Base-by-base conservation (phyloP, 1,140 invertebrate species). In the Paralvinella palmiformis region DNA sequence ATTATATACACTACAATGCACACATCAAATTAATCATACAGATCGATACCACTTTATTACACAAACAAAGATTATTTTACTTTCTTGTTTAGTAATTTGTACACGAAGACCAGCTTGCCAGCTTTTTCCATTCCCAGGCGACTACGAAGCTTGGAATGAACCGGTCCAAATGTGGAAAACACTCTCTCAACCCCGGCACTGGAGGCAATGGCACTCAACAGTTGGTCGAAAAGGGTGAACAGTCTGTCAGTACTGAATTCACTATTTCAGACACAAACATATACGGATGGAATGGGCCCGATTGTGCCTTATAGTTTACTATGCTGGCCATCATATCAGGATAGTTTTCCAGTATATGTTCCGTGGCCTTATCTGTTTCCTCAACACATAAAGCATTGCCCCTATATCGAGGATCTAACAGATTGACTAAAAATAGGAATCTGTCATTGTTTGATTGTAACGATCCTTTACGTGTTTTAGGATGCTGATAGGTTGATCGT, bases 161-260 rank as follows among this genome's bases (percentile, higher is more conserved):
- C n/a, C n/a, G n/a, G n/a, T n/a, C 48, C 48, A n/a, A 52, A 20
- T 22, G n/a, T 52, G 1, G 48, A 52, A 52, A 52, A 52, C 10
- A 52, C 48, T 10, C 48, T 10, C n/a, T 52, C 48, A 10, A 52
- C 48, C n/a, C 48, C 48, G 10, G 48, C 48, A 52, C 48, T 52
- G 48, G 48, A 5, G 24, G 48, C 48, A 5, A 52, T 15, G 10
- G 48, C 48, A 52, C 22, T 52, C n/a, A 52, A 29, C 31, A 20
- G 17, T 52, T 22, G 31, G 22, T 52, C 31, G 7, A 22, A 52
- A n/a, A n/a, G n/a, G n/a, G n/a, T 29, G 31, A 52, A 29, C n/a
- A 52, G n/a, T 52, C 24, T 52, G 48, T 52, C 17, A 29, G 31
- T 20, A 52, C 48, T 3, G 48, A 22, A 29, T 2, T 22, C 22